These are phyloP conservation scores for Canis aureus DNA, from an alignment of 2,113 vertebrate genomes.

Conservation along the genomic window DNA sequence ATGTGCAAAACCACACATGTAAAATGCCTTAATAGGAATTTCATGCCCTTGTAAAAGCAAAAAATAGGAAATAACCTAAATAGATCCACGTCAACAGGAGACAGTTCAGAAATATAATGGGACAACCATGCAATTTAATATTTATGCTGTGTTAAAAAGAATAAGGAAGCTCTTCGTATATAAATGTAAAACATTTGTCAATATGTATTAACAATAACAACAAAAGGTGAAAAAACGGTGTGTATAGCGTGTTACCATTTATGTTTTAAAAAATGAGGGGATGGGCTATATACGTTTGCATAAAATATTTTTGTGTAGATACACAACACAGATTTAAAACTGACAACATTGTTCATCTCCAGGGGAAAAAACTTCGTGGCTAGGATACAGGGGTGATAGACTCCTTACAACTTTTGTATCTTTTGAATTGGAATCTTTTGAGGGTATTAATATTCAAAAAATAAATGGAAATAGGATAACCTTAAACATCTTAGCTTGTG, in stretches of 20 bases:
- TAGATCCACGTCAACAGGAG: neutral
- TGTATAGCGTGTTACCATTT: neutral
- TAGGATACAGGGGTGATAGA: neutral
- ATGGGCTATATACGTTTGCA: neutral
- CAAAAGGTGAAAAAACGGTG: neutral
- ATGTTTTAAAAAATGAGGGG: neutral
- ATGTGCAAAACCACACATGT: neutral
- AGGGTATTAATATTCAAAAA: neutral
- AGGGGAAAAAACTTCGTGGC: neutral
- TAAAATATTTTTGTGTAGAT: neutral
- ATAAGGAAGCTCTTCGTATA: neutral
- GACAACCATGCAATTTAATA: neutral
- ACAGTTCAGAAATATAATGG: neutral
- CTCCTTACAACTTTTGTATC: neutral
- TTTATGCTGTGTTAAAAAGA: neutral
- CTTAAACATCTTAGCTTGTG: neutral
- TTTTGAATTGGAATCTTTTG: constrained; percentile 24
- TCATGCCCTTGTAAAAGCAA: neutral
- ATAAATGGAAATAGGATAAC: neutral
- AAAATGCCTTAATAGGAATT: neutral
- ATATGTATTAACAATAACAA: neutral
- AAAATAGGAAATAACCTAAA: neutral
- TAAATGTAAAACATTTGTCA: neutral
- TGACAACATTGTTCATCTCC: neutral
- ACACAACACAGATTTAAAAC: neutral